A percentile compares a stretch with the other conserved stretches of the same genome.
Evolutionary conservation across 1,140 invertebrate species (phyloP).

Genomic region (Galleria mellonella): DNA sequence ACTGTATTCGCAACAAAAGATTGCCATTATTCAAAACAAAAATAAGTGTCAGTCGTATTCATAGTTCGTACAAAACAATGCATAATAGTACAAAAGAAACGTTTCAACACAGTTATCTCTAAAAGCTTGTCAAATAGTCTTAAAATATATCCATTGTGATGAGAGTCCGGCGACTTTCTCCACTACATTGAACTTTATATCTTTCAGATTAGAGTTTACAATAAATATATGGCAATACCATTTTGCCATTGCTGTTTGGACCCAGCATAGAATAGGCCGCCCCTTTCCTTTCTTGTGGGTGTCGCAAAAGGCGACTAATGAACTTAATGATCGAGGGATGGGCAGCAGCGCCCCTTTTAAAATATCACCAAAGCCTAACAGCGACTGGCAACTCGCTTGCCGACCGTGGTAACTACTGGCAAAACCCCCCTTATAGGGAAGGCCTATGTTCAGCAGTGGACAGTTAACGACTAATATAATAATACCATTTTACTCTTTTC

Average conservation of each 20-base stretch:
- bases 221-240: not conserved
- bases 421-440: too few species aligned
- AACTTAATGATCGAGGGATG: too few species aligned
- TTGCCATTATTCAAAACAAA: constrained; percentile 14
- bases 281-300: too few species aligned
- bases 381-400: too few species aligned
- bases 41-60: constrained; percentile 27
- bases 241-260: not conserved
- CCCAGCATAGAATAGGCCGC: too few species aligned
- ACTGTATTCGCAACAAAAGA: constrained; percentile 7
- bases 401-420: too few species aligned
- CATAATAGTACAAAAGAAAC: constrained; percentile 58
- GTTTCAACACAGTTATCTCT: constrained; percentile 56
- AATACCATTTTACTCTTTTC: too few species aligned
- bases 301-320: too few species aligned
- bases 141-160: constrained; percentile 33
- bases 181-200: constrained; percentile 10
- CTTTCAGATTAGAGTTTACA: not conserved
- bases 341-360: too few species aligned
- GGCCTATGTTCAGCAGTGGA: too few species aligned
- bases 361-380: too few species aligned
- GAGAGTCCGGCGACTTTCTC: constrained; percentile 1
- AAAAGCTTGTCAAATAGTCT: constrained; percentile 57
- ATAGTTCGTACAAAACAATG: constrained; percentile 43
- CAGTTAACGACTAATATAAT: too few species aligned